Base-by-base conservation (phyloP, 2,797 vertebrate genomes). In the Phaenicophaeus curvirostris region DNA sequence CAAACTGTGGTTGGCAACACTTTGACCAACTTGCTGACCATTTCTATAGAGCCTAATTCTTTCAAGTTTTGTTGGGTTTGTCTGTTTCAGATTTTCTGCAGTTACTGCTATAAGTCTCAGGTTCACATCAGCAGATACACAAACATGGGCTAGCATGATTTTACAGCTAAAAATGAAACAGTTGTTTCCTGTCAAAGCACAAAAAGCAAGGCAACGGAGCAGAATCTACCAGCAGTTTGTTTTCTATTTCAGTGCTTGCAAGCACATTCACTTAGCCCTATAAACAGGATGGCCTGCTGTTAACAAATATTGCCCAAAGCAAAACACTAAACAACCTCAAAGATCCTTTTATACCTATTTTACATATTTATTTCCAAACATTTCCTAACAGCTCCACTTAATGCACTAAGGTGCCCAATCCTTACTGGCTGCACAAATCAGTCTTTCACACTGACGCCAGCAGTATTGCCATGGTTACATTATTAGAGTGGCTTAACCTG, bases 391-490 rank as follows among this genome's bases (percentile, higher is more conserved):
- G 66, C 59, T 81, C 55, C 74, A 62, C 85, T 72, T 94, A 93
- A 77, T 78, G 83, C 58, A 73, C 78, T 78, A 66, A 86, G 58
- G 73, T 88, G 51, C 71, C 51, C 71, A 37, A 20, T 88, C 77
- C 85, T 74, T 72, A 58, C 85, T 75, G 95, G 69, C 89, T 94
- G 87, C 80, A 42, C 83, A 87, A 86, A 91, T 81, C 89, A 81
- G 77, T 69, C 82, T 81, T 80, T 53, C 79, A 12, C 8, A 4
- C 71, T 95, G 85, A 90, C 6, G 28, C 87, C 76, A 84, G 85
- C 76, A 37, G 58, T 48, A 96, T 95, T 88, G 33, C 89, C 95
- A 95, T 94, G 96, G 94, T 94, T 93, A 96, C 93, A 2, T 84
- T 86, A 89, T 84, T 91, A 91, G 79, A 76, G 80, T 88, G 75